A percentile compares a stretch with the other conserved stretches of the same genome.
phyloP scores from a whole-genome alignment of 1,140 invertebrate species.

The Pararge aegeria region DNA sequence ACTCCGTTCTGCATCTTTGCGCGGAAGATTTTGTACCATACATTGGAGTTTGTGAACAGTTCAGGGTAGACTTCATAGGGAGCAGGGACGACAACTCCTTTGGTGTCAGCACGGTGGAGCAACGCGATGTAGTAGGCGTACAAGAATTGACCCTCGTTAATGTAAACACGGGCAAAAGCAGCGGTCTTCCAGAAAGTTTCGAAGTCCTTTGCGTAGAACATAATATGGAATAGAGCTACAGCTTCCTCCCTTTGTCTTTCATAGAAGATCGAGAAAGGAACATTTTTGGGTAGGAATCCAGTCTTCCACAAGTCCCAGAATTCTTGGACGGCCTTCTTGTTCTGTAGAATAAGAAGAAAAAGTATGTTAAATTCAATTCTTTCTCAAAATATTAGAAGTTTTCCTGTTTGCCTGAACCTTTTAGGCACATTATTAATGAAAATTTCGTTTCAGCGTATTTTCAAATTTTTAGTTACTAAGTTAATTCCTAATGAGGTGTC shows the following conservation, averaged over 20 bases:
- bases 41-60: constrained; percentile 80
- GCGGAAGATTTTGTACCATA: constrained; percentile 79
- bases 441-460: too few species aligned
- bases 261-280: constrained; percentile 80
- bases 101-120: constrained; percentile 80
- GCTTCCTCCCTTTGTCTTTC: constrained; percentile 78
- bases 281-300: constrained; percentile 72
- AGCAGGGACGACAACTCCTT: constrained; percentile 81
- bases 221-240: constrained; percentile 75
- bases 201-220: constrained; percentile 83
- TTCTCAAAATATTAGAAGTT: neutral
- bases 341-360: constrained; percentile 33
- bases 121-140: constrained; percentile 82
- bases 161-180: constrained; percentile 79
- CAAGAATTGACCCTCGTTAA: constrained; percentile 83
- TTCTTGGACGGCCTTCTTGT: constrained; percentile 76
- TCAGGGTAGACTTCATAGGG: constrained; percentile 84
- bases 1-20: constrained; percentile 80
- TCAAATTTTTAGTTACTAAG: too few species aligned
- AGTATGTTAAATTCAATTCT: too few species aligned
- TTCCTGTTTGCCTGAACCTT: too few species aligned
- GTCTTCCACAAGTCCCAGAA: constrained; percentile 76
- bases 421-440: too few species aligned
- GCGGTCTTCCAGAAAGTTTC: constrained; percentile 83
- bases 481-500: too few species aligned